Conservation (phyloP, 2,797 vertebrate genomes). For the Xyrichtys novacula region DNA sequence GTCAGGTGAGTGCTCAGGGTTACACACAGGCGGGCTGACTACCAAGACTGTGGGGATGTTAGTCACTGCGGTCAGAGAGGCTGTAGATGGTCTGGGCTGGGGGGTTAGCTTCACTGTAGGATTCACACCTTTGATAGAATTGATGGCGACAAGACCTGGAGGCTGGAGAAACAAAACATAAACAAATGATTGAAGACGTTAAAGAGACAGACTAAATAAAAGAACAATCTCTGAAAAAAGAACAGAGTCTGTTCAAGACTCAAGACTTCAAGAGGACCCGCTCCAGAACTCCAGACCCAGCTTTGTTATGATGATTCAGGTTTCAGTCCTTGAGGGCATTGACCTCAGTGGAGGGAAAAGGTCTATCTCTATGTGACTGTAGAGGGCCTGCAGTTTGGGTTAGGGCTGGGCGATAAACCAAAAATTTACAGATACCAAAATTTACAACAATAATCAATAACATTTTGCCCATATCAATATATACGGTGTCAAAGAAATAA, state of each 20-base stretch:
- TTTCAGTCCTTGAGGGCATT: conserved; percentile 39
- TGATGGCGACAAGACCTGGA: conserved; percentile 29
- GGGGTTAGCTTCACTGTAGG: conserved; percentile 34
- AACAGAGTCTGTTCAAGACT: too few species aligned
- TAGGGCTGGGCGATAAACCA: too few species aligned
- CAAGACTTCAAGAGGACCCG: too few species aligned
- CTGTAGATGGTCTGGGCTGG: conserved; percentile 18
- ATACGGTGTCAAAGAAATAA: too few species aligned
- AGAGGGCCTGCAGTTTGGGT: too few species aligned
- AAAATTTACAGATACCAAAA: too few species aligned
- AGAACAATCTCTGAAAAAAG: conserved; percentile 5
- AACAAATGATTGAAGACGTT: not conserved
- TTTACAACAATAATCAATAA: too few species aligned
- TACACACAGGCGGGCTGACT: conserved; percentile 49
- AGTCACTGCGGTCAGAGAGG: conserved; percentile 26
- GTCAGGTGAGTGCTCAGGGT: conserved; percentile 34
- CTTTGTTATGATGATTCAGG: conserved; percentile 21
- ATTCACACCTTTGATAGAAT: conserved; percentile 25
- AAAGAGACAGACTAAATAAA: not conserved
- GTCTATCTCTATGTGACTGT: too few species aligned
- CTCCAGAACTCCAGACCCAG: conserved; percentile 5
- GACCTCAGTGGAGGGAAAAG: too few species aligned
- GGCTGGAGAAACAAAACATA: conserved; percentile 52
- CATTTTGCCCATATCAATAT: too few species aligned
- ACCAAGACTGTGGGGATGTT: conserved; percentile 58